A percentile compares a stretch with the other conserved stretches of the same genome.
Evolutionary conservation across 2,888 invertebrate genomes (phyloP).

Genomic region (Agrilus cyanescens): DNA sequence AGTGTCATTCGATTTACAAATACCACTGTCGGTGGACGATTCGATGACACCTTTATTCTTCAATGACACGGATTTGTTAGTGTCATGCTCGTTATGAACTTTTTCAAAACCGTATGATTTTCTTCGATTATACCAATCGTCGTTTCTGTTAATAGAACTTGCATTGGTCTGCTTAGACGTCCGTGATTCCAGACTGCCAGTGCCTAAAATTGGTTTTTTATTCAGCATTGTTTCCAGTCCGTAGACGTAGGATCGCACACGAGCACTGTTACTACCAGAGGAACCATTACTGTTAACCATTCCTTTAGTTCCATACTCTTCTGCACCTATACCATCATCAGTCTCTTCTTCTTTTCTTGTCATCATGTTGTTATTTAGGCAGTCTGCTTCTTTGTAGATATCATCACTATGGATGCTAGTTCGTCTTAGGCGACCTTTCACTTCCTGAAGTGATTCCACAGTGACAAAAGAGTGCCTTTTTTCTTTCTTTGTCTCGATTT

Average conservation of each 20-base stretch:
- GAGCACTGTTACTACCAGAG: slow-evolving; percentile 16
- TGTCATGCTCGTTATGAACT: slow-evolving; percentile 29
- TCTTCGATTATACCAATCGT: slow-evolving; percentile 61
- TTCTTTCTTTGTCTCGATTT: slow-evolving; percentile 18
- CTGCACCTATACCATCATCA: slow-evolving; percentile 39
- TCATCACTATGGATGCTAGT: slow-evolving; percentile 38
- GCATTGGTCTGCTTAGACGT: slow-evolving; percentile 30
- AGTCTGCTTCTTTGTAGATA: slow-evolving; percentile 17
- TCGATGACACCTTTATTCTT: slow-evolving; percentile 49
- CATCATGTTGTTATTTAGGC: slow-evolving; percentile 2
- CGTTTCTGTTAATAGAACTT: slow-evolving; percentile 30
- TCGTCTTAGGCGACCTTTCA: slow-evolving; percentile 43
- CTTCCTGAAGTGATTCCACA: slow-evolving; percentile 47
- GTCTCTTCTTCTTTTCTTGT: slow-evolving; percentile 23
- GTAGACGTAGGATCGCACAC: slow-evolving; percentile 36
- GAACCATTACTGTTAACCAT: slow-evolving; percentile 21
- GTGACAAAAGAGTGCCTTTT: slow-evolving; percentile 43
- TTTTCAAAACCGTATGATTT: slow-evolving; percentile 69
- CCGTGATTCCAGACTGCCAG: slow-evolving; percentile 39
- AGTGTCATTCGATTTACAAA: slow-evolving; percentile 60
- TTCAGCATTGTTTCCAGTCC: slow-evolving; percentile 34
- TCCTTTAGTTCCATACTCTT: slow-evolving; percentile 22
- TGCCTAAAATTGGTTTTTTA: slow-evolving; percentile 28
- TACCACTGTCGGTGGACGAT: slow-evolving; percentile 68
- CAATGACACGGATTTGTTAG: slow-evolving; percentile 24